Evolutionary conservation across 2,888 invertebrate genomes (phyloP), one percentile per base, ranked within the genome.

Genomic region (Tuta absoluta): DNA sequence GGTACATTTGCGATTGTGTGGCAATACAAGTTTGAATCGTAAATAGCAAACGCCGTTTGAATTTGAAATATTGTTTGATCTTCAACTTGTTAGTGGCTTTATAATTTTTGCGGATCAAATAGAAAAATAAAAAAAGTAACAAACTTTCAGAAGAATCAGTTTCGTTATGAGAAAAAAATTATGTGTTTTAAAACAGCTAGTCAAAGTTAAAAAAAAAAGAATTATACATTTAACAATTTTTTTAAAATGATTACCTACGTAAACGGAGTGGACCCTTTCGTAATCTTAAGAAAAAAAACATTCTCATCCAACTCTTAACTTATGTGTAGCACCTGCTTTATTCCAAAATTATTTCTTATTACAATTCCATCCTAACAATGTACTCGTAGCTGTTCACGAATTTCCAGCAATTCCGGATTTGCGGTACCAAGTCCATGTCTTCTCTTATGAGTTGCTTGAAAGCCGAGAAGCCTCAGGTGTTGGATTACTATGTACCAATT

Each of bases 381-480:
- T 56, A 23, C 23, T 33, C 28, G 17, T 49, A 49, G 21, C 56
- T 56, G 56, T 33, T 56, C 33, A 33, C 28, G n/a, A 56, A 59
- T 59, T 59, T 45, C 21, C 45, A 45, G 60, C 51, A 45, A 41
- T 58, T 57, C 66, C 62, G 68, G 68, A 71, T 71, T 74, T 72
- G 72, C 67, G 68, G 67, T 64, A 23, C 63, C 62, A 61, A 59
- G 65, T 67, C 67, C 66, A 71, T 68, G 68, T 65, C 63, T 62
- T 67, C 65, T 66, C 68, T 68, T 69, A 70, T 72, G 67, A 69
- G 74, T 75, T 71, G 74, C 69, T 64, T 14, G 70, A 63, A 68
- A 66, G 65, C 63, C 57, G 57, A 65, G 65, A 63, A 37, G 76
- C 67, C 75, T 72, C 76, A 79, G 79, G 77, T 78, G 77, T 77